Evolutionary conservation across 2,888 invertebrate species (phyloP), one percentile per base, ranked within the genome.

Genomic region (Rutpela maculata): DNA sequence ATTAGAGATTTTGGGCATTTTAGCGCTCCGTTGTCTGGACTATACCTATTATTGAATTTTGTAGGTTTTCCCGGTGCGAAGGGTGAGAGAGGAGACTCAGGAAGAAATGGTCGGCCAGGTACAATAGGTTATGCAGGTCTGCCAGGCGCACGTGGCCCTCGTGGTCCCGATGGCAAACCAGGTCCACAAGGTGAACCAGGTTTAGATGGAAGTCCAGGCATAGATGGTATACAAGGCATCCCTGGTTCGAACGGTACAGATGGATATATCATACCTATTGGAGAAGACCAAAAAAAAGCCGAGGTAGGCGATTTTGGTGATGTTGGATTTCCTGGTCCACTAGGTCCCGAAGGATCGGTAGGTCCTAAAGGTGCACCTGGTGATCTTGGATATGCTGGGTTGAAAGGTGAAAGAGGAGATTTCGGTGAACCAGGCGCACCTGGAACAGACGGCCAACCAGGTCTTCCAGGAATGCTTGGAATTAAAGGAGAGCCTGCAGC

Each of bases 81-180:
- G 80, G 90, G 95, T 66, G 91, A 92, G 71, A 82, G 82, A 0
- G 93, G 93, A 19, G 90, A 91, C 17, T 82, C 88, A 59, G 93
- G 92, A 38, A 83, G 90, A 26, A 88, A 90, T 75, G 93, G 93
- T 15, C 87, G 89, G 26, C 88, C 90, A 0, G 92, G 92, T n/a
- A 78, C 88, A 31, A 89, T 89, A 50, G 95, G 95, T 73, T 91
- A 90, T 65, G 90, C 90, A 9, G 96, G 96, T 65, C 88, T 92
- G 0, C 89, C 90, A 56, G 94, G 94, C 87, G 87, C 87, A 12
- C 87, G 88, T 65, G 92, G 92, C 19, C 85, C 88, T 15, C 90
- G 90, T 86, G 88, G 93, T 60, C 74, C 89, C 87, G 74, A 79
- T 88, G 92, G 92, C 76, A 91, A 90, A 55, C 83, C 89, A 3